Conservation (phyloP, 1,140 invertebrate species). For the Macrosteles quadrilineatus region DNA sequence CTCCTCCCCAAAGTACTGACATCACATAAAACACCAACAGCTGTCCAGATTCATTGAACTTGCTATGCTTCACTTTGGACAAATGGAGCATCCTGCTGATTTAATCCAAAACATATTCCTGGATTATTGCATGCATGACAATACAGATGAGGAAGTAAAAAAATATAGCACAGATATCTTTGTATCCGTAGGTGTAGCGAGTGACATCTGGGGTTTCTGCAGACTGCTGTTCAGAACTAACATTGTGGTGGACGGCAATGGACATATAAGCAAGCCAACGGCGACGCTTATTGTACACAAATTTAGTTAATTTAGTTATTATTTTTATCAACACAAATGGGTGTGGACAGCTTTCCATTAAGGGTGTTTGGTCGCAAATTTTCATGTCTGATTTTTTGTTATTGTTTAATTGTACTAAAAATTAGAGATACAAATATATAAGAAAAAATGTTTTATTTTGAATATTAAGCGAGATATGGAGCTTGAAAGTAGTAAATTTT, state of each 20-base stretch:
- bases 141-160: slow-evolving; percentile 97
- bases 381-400: too few species aligned
- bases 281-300: too few species aligned
- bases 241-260: slow-evolving; percentile 91
- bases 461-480: too few species aligned
- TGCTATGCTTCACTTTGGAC: slow-evolving; percentile 93
- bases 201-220: slow-evolving; percentile 46
- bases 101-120: slow-evolving; percentile 97
- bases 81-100: slow-evolving; percentile 93
- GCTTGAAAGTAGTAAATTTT: too few species aligned
- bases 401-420: too few species aligned
- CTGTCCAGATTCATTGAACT: slow-evolving; percentile 98
- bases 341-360: too few species aligned
- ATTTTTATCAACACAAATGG: too few species aligned
- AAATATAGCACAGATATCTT: slow-evolving; percentile 89
- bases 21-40: slow-evolving; percentile 87
- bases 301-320: too few species aligned
- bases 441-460: too few species aligned
- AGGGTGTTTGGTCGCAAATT: too few species aligned
- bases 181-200: slow-evolving; percentile 84
- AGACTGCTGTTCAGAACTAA: slow-evolving; percentile 57
- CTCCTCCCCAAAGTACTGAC: slow-evolving; percentile 90
- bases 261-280: slow-evolving; percentile 94
- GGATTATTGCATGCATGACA: slow-evolving; percentile 95
- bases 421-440: too few species aligned